Evolutionary conservation across 2,113 vertebrate genomes (phyloP), one percentile per base, ranked within the genome.

Genomic region (Dipodomys merriami): DNA sequence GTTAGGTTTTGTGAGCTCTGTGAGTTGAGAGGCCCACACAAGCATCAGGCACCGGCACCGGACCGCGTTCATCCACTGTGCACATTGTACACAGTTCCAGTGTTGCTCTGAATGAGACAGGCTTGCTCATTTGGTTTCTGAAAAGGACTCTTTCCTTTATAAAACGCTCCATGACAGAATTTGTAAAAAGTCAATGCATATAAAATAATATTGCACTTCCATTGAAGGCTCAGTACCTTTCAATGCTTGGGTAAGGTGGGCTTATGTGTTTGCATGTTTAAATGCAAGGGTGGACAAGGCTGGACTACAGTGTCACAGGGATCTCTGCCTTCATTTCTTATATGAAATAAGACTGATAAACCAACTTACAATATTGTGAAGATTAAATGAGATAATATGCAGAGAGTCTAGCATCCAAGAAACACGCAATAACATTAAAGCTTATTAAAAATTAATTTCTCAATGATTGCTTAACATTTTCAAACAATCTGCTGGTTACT

Each of bases 71-170:
- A 8, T 30, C 18, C 44, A 20, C 20, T 10, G 2, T 3, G n/a
- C 16, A 60, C 15, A 27, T 62, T 35, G 22, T 15, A 19, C 6
- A 35, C 49, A 2, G 30, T 68, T 64, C 7, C 0, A 33, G 16
- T 12, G n/a, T 44, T 16, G n/a, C 46, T 30, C 2, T 11, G 33
- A 69, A 1, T 0, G 72, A 71, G 77, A 19, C 0, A 7, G 22
- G 19, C 22, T 11, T 12, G 20, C 81, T 78, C 5, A 19, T 76
- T 74, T 27, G n/a, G 71, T 39, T 91, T 76, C 91, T 25, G 30
- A 73, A 88, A 88, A 72, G 29, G n/a, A 19, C 12, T 68, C 76
- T 94, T 90, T 25, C 65, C 60, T 82, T 83, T 83, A 39, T 30
- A 85, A 71, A 93, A 69, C 25, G 73, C 80, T 65, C 44, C 22